Evolutionary conservation across 1,140 invertebrate species (phyloP).

Genomic region (Camponotus pennsylvanicus): DNA sequence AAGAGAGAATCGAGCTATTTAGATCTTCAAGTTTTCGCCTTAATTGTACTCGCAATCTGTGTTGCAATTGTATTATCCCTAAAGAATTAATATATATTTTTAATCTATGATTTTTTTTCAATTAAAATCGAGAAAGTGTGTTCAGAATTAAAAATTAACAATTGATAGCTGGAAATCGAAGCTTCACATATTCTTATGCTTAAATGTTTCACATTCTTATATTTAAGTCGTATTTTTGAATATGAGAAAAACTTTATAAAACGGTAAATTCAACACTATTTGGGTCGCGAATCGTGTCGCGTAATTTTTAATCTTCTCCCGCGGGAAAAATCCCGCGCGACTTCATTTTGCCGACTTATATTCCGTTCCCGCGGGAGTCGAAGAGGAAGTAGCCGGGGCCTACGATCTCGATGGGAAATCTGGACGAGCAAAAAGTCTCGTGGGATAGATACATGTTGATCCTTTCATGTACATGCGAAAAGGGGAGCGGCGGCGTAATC

Average conservation of each 20-base stretch:
- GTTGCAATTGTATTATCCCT: neutral
- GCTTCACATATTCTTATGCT: neutral
- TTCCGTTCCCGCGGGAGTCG: conserved; percentile 40
- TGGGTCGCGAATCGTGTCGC: conserved; percentile 6
- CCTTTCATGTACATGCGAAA: neutral
- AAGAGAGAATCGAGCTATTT: conserved; percentile 73
- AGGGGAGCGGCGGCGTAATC: conserved; percentile 49
- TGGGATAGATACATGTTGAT: conserved; percentile 55
- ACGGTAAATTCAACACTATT: conserved; percentile 7
- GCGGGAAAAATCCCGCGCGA: conserved; percentile 58
- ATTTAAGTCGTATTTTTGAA: neutral
- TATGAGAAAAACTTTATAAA: neutral
- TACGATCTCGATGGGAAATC: conserved; percentile 67
- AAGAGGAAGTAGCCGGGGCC: conserved; percentile 29
- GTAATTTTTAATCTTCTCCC: conserved; percentile 69
- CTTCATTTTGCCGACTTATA: conserved; percentile 68
- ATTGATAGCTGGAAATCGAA: neutral
- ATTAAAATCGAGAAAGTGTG: neutral
- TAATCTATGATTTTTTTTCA: neutral
- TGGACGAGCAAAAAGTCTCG: conserved; percentile 67
- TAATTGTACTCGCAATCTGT: conserved; percentile 65
- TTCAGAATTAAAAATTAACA: neutral
- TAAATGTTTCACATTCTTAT: neutral
- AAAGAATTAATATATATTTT: neutral
- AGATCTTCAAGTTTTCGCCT: conserved; percentile 77